phyloP scores from a whole-genome alignment of 35 echinoderm and acorn worm genomes.

The Ophioderma brevispina region DNA sequence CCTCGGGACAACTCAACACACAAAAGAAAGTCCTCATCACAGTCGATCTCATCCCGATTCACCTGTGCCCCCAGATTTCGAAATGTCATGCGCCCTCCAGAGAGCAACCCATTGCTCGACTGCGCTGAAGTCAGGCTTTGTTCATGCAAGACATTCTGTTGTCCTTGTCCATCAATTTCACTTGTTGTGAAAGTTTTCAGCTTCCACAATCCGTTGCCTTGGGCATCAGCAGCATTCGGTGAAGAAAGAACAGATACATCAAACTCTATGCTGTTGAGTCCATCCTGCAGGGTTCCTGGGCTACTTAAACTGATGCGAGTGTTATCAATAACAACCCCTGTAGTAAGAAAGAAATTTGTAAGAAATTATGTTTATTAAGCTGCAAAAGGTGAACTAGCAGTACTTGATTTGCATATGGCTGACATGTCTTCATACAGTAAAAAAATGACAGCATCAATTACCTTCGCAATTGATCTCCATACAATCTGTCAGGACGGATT shows the following conservation, averaged over 20 bases:
- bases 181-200: slow-evolving; percentile 59
- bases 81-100: slow-evolving; percentile 51
- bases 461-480: slow-evolving; percentile 71
- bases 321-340: slow-evolving; percentile 72
- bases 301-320: slow-evolving; percentile 43
- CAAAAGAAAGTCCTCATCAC: slow-evolving; percentile 57
- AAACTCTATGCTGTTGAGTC: slow-evolving; percentile 59
- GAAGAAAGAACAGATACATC: slow-evolving; percentile 37
- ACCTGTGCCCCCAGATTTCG: slow-evolving; percentile 55
- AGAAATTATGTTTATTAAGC: neutral
- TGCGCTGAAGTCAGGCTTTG: slow-evolving; percentile 58
- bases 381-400: neutral
- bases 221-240: slow-evolving; percentile 66
- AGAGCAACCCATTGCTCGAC: slow-evolving; percentile 44
- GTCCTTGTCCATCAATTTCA: slow-evolving; percentile 22
- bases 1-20: slow-evolving; percentile 68
- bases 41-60: slow-evolving; percentile 43
- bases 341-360: neutral
- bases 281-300: slow-evolving; percentile 3
- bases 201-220: slow-evolving; percentile 69
- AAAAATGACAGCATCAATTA: no score
- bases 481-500: slow-evolving; percentile 79
- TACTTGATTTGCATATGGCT: neutral
- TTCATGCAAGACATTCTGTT: slow-evolving; percentile 14
- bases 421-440: neutral